Evolutionary conservation across 2,888 invertebrate genomes (phyloP), one percentile per base, ranked within the genome.

Genomic region (Cylindroiulus punctatus): DNA sequence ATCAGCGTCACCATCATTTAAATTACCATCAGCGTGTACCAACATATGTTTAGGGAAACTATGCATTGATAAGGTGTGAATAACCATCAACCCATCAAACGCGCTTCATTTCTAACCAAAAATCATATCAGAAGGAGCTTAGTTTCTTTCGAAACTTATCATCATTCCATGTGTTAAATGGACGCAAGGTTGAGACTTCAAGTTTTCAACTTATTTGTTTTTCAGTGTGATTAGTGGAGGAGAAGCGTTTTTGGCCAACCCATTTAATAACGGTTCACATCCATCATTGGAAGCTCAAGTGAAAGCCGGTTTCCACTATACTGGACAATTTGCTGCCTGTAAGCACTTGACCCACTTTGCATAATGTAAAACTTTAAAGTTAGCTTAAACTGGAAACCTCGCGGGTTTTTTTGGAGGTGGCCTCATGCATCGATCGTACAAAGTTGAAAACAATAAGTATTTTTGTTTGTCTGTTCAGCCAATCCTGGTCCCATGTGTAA

Each of bases 251-350:
- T 84, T 86, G 76, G 44, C 86, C 26, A 82, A 65, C 36, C 84
- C 87, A 47, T 87, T 87, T 52, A 87, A 87, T 76, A 84, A 22
- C 22, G 57, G 84, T 10, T 84, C 82, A 42, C 86, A 86, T 52
- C 26, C 86, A n/a, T 84, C 87, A 19, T 40, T 87, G 19, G 87
- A 87, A 32, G 76, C 76, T 14, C 76, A 76, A 76, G 81, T 86
- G 81, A 87, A 87, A 76, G 81, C 86, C 26, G 87, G 87, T 57
- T 87, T 86, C 44, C 87, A 87, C 84, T 87, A 87, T 84, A 30
- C 65, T 44, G 87, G 87, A 44, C 87, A 87, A 52, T 87, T 87
- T 82, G 47, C 87, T 47, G 86, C 84, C 22, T 32, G 84, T 84
- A 84, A 84, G 84, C 52, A 83, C 40, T 83, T 83, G 30, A 76